Evolutionary conservation across 1,140 invertebrate species (phyloP), one percentile per base, ranked within the genome.

Genomic region (Daktulosphaira vitifoliae): DNA sequence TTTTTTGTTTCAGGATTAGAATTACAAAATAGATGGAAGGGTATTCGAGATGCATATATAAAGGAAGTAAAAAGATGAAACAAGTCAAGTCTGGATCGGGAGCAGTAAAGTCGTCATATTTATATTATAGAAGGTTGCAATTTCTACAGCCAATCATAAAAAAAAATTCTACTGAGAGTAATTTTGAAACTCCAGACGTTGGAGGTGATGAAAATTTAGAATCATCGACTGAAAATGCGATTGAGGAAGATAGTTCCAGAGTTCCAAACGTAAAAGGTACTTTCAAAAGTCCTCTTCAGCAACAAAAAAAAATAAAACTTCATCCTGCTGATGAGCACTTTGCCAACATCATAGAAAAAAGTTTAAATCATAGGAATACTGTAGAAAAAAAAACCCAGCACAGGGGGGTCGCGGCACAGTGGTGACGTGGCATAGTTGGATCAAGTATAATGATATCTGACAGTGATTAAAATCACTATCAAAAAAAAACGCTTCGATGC

Each of bases 11-110:
- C 29, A 54, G 52, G 25, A 33, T 20, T 37, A 33, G 25, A 54
- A 37, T 54, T 33, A 33, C 33, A 54, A 54, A 54, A 54, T 18
- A 54, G 18, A 37, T 37, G 52, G 16, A 54, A 54, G 33, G 33
- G 52, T 20, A 26, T 54, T 37, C 33, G 52, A 29, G 52, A 54
- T 54, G 33, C 25, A 33, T 54, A 54, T 37, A n/a, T 37, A 37
- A 54, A 37, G 18, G 52, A 54, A 6, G 33, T 33, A 54, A 54
- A 54, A 37, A 20, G 16, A 26, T 33, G 29, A 54, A 54, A 54
- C 9, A n/a, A 54, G 33, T 54, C 0, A 54, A 54, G 18, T 54
- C 52, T 29, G 33, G 33, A 20, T 54, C 52, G 25, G 52, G 25
- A 20, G 52, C 52, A 54, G 18, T 20, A 8, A 26, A 54, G 16